These are phyloP conservation scores for Menidia beryllina DNA, from an alignment of 2,113 vertebrate species.

Conservation along the genomic window DNA sequence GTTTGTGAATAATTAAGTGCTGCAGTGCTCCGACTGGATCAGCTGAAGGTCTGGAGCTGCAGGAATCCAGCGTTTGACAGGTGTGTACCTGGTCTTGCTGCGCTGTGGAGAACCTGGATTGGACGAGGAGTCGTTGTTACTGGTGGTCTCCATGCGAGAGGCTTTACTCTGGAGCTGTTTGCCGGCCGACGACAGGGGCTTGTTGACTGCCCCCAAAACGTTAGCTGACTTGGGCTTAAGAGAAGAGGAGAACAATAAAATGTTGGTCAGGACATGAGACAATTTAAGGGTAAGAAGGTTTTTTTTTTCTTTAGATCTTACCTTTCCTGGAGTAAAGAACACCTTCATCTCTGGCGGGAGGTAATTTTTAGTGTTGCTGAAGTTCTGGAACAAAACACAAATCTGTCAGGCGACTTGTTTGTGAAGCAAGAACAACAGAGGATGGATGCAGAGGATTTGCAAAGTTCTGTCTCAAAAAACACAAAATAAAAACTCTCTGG, in stretches of 20 bases:
- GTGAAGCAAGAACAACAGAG: no score
- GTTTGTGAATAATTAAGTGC: not conserved
- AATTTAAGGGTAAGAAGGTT: no score
- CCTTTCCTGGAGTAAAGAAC: constrained; percentile 98
- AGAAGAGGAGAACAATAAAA: not conserved
- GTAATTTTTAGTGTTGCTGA: constrained; percentile 99
- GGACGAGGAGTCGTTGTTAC: constrained; percentile 95
- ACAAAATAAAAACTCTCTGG: no score
- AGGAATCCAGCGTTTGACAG: not conserved
- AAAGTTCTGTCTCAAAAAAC: no score
- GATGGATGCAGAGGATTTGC: no score
- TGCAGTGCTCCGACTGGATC: not conserved
- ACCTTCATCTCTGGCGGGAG: constrained; percentile 98
- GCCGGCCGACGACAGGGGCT: constrained; percentile 94
- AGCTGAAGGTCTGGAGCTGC: not conserved
- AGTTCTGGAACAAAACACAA: constrained; percentile 84
- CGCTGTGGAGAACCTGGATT: constrained; percentile 96
- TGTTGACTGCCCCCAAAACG: constrained; percentile 97
- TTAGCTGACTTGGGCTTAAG: constrained; percentile 96
- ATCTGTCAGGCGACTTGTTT: constrained; percentile 1
- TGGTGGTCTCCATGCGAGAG: constrained; percentile 96
- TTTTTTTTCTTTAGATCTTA: constrained; percentile 59
- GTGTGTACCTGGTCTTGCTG: constrained; percentile 89
- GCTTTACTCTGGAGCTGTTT: constrained; percentile 96
- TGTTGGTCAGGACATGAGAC: not conserved